Base-by-base conservation (phyloP, 2,888 invertebrate species). In the Azorinus chamasolen region DNA sequence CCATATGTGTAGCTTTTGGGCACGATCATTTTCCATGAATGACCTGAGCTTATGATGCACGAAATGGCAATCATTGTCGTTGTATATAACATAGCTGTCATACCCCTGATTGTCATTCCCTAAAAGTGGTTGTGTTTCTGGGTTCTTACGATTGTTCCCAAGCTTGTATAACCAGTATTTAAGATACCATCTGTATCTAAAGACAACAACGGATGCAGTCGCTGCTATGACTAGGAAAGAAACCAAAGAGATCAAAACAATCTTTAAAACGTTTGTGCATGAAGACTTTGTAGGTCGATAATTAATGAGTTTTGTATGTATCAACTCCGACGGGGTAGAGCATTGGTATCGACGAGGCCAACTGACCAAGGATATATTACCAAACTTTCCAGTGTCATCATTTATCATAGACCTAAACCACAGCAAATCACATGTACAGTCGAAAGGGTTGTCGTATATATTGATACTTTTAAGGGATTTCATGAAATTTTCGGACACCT, bases 361-460 rank as follows among this genome's bases (percentile, higher is more conserved):
- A 8, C 54, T 51, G 1, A 16, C 16, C 2, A 73, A 27, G 20
- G 45, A 20, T 24, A 58, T 45, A 8, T 65, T 59, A 10, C n/a
- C 59, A 45, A n/a, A 54, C 8, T 25, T 12, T 20, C 12, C 18
- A 14, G 46, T 46, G 16, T 55, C 20, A 3, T 57, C 43, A 25
- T 51, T 25, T 12, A 83, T 51, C 58, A 59, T 55, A 22, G 70
- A 27, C n/a, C 68, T 68, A 54, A 81, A 80, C 77, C 76, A 81
- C 1, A 41, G 37, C 12, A 72, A 41, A 16, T 62, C 48, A 51
- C 83, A 77, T 1, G 54, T 57, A 50, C 80, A 83, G 4, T 54
- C 57, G 16, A 74, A 74, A 8, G 74, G 66, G 43, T 83, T 83
- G 14, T 63, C 58, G 6, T 57, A 45, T 3, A 72, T 16, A 39